Percentiles rank a stretch among this genome's conserved stretches.
phyloP scores from a whole-genome alignment of 2,113 vertebrate genomes.

The Rhegmatorhina hoffmannsi region DNA sequence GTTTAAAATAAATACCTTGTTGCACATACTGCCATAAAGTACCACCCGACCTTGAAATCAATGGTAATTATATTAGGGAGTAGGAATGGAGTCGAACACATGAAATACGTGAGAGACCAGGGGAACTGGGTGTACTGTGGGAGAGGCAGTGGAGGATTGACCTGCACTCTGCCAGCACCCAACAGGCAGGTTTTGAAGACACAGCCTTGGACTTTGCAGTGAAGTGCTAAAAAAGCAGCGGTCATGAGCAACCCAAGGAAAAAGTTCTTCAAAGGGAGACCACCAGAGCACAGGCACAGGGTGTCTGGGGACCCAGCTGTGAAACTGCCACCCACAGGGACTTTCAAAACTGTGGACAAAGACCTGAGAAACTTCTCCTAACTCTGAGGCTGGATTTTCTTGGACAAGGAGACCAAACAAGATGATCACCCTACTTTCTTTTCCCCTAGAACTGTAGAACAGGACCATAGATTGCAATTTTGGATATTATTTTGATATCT shows the following conservation, averaged over 20 bases:
- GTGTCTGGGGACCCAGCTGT: neutral
- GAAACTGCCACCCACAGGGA: rapidly evolving
- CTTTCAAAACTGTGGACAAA: neutral
- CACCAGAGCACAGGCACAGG: neutral
- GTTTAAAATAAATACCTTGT: neutral
- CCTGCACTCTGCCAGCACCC: neutral
- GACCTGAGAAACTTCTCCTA: neutral
- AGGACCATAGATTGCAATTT: neutral
- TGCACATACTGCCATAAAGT: neutral
- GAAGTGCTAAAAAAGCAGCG: neutral
- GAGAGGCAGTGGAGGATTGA: neutral
- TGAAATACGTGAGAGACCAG: rapidly evolving
- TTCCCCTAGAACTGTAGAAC: neutral
- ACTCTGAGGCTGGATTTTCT: neutral
- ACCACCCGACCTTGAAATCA: neutral
- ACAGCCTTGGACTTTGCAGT: rapidly evolving
- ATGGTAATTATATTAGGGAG: too few species aligned
- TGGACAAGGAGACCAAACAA: neutral
- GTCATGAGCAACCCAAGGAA: rapidly evolving
- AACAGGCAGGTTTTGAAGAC: rapidly evolving
- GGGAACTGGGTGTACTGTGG: rapidly evolving
- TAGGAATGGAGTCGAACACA: rapidly evolving
- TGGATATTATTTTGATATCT: neutral
- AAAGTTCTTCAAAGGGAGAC: neutral
- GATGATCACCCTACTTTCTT: neutral